These are phyloP conservation scores for Etheostoma spectabile DNA, from an alignment of 2,113 vertebrate genomes.

Conservation along the genomic window DNA sequence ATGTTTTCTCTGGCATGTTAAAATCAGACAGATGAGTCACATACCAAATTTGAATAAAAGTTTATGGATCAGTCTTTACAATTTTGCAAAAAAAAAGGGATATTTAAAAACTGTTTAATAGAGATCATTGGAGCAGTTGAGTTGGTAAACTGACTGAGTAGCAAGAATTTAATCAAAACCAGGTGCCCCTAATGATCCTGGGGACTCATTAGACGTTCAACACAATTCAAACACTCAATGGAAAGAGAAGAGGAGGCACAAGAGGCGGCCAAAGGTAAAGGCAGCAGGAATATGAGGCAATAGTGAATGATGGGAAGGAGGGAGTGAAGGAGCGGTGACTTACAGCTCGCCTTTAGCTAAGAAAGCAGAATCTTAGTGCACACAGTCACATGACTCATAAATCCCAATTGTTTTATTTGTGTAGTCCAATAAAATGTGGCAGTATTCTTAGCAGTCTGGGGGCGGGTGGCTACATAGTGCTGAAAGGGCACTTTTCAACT, in stretches of 20 bases:
- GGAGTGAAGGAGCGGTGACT: constrained; percentile 34
- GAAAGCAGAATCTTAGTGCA: constrained; percentile 45
- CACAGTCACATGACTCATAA: constrained; percentile 60
- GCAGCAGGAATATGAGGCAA: constrained; percentile 14
- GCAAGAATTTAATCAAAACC: constrained; percentile 22
- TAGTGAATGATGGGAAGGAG: constrained; percentile 8
- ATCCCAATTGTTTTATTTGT: constrained; percentile 66
- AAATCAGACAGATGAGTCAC: not conserved
- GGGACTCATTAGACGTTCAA: constrained; percentile 25
- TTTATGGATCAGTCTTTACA: not conserved
- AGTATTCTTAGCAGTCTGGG: not conserved
- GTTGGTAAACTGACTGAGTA: not conserved
- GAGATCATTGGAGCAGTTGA: not conserved
- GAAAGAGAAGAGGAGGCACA: constrained; percentile 1
- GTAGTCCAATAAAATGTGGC: constrained; percentile 65
- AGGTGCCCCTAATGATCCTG: constrained; percentile 20
- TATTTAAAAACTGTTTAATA: not conserved
- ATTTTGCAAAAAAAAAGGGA: not conserved
- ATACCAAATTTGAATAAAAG: not conserved
- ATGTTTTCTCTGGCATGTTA: not conserved
- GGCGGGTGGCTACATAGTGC: constrained; percentile 44
- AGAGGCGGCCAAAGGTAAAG: not conserved
- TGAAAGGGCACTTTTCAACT: constrained; percentile 63
- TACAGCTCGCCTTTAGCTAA: constrained; percentile 47
- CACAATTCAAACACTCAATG: constrained; percentile 7